Base-by-base conservation (phyloP, 2,113 vertebrate genomes). In the Hystrix cristata region DNA sequence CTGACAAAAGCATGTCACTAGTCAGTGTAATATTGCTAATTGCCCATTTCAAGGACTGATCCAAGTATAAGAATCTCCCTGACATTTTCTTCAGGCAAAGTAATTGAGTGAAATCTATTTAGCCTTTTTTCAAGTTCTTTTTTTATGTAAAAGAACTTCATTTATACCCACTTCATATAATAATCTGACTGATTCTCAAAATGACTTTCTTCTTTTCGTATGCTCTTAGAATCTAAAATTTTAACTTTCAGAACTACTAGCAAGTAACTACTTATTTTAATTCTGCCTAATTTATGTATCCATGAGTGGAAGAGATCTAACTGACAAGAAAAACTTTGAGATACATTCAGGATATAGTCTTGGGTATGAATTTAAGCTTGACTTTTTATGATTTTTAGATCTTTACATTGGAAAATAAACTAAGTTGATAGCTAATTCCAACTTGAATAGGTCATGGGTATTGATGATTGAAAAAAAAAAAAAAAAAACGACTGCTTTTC, bases 81-180 rank as follows among this genome's bases (percentile, higher is more conserved):
- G 94, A 96, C 91, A 97, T 96, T 95, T 97, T 93, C 91, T 62
- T 81, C 96, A 84, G 87, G 91, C 89, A 91, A 95, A 6, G 78
- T 46, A 96, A 95, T 89, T 65, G 72, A 89, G 46, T 65, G 53
- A 91, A 93, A 84, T 94, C 93, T 86, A 84, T 72, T 92, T 94
- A 53, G 23, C 67, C 38, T 92, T n/a, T 92, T 81, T 87, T 16
- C 13, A 34, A 72, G 62, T 96, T 87, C 94, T 57, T 38, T 60
- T 93, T 91, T 87, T 79, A 82, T 96, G 67, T 95, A 29, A 93
- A 80, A 88, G 48, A 85, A 88, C 29, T 87, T 87, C 59, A 79
- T 89, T 96, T 94, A n/a, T 2, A 92, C 7, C 29, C 72, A 78
- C 6, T 96, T 64, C 79, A 67, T 65, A 46, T 19, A 87, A n/a